These are phyloP conservation scores for Aspidiotus rigidus DNA, from an alignment of 2,888 invertebrate genomes.

Conservation along the genomic window DNA sequence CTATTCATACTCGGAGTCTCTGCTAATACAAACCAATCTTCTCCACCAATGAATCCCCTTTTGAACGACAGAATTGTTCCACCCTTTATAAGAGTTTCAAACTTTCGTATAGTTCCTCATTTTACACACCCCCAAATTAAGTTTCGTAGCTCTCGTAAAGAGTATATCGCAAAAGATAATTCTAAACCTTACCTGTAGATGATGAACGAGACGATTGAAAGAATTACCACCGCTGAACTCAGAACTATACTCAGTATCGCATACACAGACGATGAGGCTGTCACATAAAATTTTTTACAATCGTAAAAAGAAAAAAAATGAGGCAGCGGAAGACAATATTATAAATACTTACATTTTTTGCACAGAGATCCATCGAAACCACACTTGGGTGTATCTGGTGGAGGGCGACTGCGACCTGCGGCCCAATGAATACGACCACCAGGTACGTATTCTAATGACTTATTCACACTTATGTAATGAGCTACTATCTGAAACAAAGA, in stretches of 20 bases:
- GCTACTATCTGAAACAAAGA: constrained; percentile 65
- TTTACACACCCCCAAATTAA: background rate
- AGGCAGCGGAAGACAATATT: constrained; percentile 15
- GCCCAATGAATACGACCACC: constrained; percentile 77
- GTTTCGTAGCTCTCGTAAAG: too few relatives aligned
- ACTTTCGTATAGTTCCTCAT: too few relatives aligned
- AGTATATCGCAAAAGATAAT: too few relatives aligned
- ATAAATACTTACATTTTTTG: constrained; percentile 45
- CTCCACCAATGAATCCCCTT: too few relatives aligned
- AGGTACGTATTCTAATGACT: constrained; percentile 61
- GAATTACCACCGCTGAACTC: constrained; percentile 61
- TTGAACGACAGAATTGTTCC: too few relatives aligned
- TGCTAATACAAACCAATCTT: too few relatives aligned
- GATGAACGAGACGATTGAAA: constrained; percentile 60
- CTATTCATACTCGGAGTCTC: too few relatives aligned
- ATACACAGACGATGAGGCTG: constrained; percentile 68
- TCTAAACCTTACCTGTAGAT: constrained; percentile 60
- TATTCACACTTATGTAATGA: constrained; percentile 73
- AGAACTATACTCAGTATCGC: constrained; percentile 76
- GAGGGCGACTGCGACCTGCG: constrained; percentile 64
- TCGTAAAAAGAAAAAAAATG: too few relatives aligned
- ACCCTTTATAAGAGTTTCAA: too few relatives aligned
- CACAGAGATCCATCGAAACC: constrained; percentile 87
- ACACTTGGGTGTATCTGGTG: constrained; percentile 81
- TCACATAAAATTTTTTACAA: constrained; percentile 42